These are phyloP conservation scores for Gymnobelideus leadbeateri DNA, from an alignment of 2,113 vertebrate genomes.

Conservation along the genomic window DNA sequence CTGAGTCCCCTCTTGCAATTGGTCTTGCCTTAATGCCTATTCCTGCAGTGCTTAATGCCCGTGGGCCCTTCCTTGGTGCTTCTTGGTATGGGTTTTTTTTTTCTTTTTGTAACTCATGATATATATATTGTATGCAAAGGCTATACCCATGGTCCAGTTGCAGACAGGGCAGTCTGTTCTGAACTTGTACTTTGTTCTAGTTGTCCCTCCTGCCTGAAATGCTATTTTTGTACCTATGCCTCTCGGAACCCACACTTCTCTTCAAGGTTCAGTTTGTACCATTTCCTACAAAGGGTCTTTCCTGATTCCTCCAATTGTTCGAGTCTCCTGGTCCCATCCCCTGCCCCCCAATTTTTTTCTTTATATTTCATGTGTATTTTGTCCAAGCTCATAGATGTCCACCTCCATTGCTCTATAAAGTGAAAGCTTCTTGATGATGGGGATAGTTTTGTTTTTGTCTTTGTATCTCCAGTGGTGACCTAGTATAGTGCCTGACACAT, in stretches of 20 bases:
- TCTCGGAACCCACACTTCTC: no score
- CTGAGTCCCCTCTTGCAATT: background rate
- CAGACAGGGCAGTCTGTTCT: background rate
- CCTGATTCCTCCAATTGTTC: background rate
- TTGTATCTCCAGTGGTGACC: background rate
- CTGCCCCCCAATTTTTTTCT: background rate
- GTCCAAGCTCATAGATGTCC: background rate
- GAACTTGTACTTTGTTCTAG: background rate
- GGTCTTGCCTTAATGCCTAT: background rate
- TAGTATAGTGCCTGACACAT: background rate
- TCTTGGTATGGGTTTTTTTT: background rate
- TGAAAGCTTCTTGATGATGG: background rate
- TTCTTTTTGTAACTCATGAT: background rate
- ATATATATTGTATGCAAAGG: background rate
- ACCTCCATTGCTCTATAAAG: background rate
- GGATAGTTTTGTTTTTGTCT: background rate
- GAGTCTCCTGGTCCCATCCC: background rate
- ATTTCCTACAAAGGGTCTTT: background rate
- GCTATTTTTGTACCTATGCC: no score
- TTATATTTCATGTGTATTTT: background rate
- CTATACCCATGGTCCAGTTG: background rate
- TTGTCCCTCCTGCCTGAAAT: background rate
- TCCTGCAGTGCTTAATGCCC: background rate
- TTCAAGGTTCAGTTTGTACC: background rate
- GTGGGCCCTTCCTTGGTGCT: background rate